Evolutionary conservation across 2,113 vertebrate genomes (phyloP), one percentile per base, ranked within the genome.

Genomic region (Melospiza melodia): DNA sequence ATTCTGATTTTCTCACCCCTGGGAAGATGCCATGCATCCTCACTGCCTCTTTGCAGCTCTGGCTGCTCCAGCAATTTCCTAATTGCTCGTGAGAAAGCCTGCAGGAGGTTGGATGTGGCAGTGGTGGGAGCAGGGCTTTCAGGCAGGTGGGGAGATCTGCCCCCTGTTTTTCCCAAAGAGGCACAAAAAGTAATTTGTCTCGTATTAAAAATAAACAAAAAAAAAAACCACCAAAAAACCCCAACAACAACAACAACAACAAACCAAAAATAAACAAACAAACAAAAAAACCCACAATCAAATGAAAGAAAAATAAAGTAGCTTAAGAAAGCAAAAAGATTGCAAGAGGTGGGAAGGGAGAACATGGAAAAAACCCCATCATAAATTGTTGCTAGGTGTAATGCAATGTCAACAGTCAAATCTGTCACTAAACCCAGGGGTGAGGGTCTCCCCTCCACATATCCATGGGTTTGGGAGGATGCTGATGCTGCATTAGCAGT

Each of bases 361-460:
- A 57, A 17, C 6, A 61, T 17, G 13, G 6, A 14, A 15, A 41
- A 27, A 39, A 37, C 39, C 30, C 30, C n/a, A 24, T 22, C 44
- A 49, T 69, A 66, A 89, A 30, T 76, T 91, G 20, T 63, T 52
- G 17, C 15, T 6, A 12, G 17, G 10, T 72, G 16, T 74, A 78
- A 67, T 13, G 12, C 28, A 41, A 30, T 43, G 21, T 28, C 58
- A 57, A 5, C 44, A 39, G 39, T 35, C 61, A 20, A 43, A 25
- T 5, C 27, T 52, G 54, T 35, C 46, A 28, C 46, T 48, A 79
- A 63, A 57, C 5, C 49, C 4, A 8, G 39, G 62, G 52, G 41
- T 0, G 0, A 41, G 28, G 52, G 31, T 58, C 9, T 85, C 27
- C 28, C 24, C 1, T 4, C 28, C 37, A 49, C 19, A 5, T 0